Conservation (phyloP, 23 tunicate genomes). For the Halocynthia aurantium region DNA sequence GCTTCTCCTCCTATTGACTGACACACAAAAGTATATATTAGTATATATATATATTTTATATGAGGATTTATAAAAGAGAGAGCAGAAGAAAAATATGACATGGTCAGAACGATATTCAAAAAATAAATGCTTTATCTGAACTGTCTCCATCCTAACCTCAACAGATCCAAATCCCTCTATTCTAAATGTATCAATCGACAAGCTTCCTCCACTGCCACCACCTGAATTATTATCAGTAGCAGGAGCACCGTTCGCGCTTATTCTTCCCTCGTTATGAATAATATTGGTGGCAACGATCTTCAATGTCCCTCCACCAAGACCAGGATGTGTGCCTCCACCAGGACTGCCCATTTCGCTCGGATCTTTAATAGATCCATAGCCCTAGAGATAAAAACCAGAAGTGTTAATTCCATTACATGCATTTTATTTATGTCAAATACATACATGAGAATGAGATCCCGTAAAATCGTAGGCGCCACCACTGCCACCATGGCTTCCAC, state of each 20-base stretch:
- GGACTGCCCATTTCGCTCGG: constrained; percentile 23
- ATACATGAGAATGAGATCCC: neutral
- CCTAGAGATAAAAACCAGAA: constrained; percentile 5
- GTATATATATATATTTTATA: too few species aligned
- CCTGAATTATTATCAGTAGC: constrained; percentile 2
- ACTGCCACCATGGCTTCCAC: constrained; percentile 25
- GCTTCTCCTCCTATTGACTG: too few species aligned
- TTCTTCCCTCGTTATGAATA: constrained; percentile 21
- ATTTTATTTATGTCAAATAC: too few species aligned
- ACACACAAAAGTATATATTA: too few species aligned
- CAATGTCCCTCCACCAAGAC: constrained; percentile 15
- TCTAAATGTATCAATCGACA: constrained; percentile 8
- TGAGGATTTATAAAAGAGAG: too few species aligned
- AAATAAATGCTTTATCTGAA: neutral
- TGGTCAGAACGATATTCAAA: too few species aligned
- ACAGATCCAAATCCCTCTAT: constrained; percentile 19
- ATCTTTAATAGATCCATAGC: constrained; percentile 23
- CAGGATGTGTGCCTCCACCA: constrained; percentile 10
- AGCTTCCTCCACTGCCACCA: constrained; percentile 31
- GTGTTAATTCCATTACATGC: too few species aligned
- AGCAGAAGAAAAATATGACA: too few species aligned
- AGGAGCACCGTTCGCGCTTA: constrained; percentile 17
- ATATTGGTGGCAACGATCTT: neutral
- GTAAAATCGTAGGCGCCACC: constrained; percentile 7
- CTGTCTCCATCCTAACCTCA: constrained; percentile 17